Evolutionary conservation across 2,797 vertebrate species (phyloP).

Genomic region (Distichodus sexfasciatus): DNA sequence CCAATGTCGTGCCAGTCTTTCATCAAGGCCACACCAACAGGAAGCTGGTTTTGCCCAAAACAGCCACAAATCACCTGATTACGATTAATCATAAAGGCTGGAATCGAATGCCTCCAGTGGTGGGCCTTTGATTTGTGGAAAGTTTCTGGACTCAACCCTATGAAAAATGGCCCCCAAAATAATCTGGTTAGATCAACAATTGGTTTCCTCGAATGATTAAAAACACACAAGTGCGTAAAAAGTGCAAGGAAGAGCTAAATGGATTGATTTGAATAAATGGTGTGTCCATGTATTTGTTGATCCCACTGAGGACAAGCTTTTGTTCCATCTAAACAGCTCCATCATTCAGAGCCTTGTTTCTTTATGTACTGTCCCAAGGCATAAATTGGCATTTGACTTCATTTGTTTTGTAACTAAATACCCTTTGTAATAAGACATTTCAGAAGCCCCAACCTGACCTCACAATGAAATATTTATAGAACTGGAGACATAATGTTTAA

Average conservation of each 20-base stretch:
- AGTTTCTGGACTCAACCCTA: slow-evolving; percentile 16
- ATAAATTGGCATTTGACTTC: slow-evolving; percentile 21
- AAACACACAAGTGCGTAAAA: slow-evolving; percentile 45
- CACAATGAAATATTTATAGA: slow-evolving; percentile 40
- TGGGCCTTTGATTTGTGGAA: slow-evolving; percentile 32
- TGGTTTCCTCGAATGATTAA: slow-evolving; percentile 40
- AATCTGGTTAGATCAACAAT: slow-evolving; percentile 35
- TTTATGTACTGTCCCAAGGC: slow-evolving; percentile 30
- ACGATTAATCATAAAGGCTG: slow-evolving; percentile 32
- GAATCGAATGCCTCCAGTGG: slow-evolving; percentile 30
- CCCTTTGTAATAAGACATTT: slow-evolving; percentile 32
- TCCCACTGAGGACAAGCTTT: slow-evolving; percentile 31
- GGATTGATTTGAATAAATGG: slow-evolving; percentile 48
- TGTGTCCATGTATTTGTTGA: slow-evolving; percentile 32
- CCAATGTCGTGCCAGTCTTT: slow-evolving; percentile 16
- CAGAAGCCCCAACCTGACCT: slow-evolving; percentile 18
- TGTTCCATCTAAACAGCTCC: slow-evolving; percentile 39
- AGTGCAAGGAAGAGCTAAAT: slow-evolving; percentile 24
- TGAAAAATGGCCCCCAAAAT: slow-evolving; percentile 38
- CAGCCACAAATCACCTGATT: slow-evolving; percentile 22
- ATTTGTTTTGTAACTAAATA: slow-evolving; percentile 37
- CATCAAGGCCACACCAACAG: slow-evolving; percentile 16
- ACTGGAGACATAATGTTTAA: slow-evolving; percentile 27
- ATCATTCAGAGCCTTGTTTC: slow-evolving; percentile 34
- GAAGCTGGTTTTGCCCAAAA: slow-evolving; percentile 20